These are phyloP conservation scores for Ameiurus melas DNA, from an alignment of 2,113 vertebrate genomes.

Conservation along the genomic window DNA sequence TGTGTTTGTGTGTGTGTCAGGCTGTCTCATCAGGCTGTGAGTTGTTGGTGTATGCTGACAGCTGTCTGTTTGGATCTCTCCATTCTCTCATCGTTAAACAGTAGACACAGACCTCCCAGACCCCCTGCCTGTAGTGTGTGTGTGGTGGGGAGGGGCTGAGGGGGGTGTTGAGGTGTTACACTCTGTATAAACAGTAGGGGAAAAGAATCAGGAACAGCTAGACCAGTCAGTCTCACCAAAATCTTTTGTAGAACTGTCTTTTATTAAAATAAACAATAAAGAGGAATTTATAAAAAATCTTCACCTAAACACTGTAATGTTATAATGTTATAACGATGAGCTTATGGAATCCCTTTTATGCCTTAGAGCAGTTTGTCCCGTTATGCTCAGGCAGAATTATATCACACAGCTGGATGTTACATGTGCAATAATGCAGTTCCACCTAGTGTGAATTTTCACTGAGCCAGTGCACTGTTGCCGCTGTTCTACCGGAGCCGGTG, in stretches of 20 bases:
- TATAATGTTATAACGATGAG: background rate
- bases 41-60: conserved; percentile 23
- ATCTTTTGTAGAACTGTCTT: background rate
- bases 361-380: background rate
- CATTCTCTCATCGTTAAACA: conserved; percentile 17
- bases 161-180: background rate
- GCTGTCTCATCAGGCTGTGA: background rate
- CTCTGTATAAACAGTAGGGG: background rate
- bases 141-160: background rate
- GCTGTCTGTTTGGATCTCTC: conserved; percentile 42
- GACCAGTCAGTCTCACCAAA: background rate
- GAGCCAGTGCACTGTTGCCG: no score
- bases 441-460: no score
- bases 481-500: no score
- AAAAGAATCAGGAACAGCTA: background rate
- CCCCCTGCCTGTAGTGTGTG: background rate
- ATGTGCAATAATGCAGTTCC: no score
- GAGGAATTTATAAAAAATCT: no score
- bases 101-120: conserved; percentile 1
- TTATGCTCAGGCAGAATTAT: no score
- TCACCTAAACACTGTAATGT: background rate
- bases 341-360: background rate
- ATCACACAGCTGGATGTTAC: no score
- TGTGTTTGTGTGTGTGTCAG: conserved; percentile 2
- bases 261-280: background rate